A percentile compares a stretch with the other conserved stretches of the same genome.
These are phyloP conservation scores for Lagenorhynchus albirostris DNA, from an alignment of 2,113 vertebrate species.

Conservation along the genomic window DNA sequence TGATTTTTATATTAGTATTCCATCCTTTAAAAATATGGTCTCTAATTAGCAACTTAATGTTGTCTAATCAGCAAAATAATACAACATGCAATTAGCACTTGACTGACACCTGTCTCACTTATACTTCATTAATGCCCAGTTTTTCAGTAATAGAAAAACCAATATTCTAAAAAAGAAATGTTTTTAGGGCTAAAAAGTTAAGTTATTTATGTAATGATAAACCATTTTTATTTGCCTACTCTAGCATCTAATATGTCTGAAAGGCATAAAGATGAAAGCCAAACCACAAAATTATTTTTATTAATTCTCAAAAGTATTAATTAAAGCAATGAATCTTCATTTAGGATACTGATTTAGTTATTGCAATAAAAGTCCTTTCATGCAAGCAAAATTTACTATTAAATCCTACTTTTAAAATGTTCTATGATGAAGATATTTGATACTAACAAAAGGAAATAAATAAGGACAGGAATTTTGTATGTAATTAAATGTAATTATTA, in stretches of 20 bases:
- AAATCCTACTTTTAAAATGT: slow-evolving; percentile 34
- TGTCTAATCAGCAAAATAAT: slow-evolving; percentile 22
- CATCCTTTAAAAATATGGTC: not conserved
- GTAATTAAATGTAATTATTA: slow-evolving; percentile 42
- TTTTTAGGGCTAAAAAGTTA: slow-evolving; percentile 3
- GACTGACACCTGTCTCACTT: not conserved
- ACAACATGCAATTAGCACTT: not conserved
- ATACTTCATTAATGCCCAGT: not conserved
- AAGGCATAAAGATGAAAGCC: slow-evolving; percentile 40
- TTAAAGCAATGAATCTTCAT: slow-evolving; percentile 55
- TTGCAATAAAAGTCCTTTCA: not conserved
- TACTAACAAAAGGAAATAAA: slow-evolving; percentile 30
- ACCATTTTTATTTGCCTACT: slow-evolving; percentile 7
- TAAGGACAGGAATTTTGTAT: not conserved
- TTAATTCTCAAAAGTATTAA: slow-evolving; percentile 57
- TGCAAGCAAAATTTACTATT: not conserved
- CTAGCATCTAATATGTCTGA: not conserved
- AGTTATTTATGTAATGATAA: slow-evolving; percentile 38
- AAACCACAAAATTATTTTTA: slow-evolving; percentile 48
- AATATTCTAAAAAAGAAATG: not conserved
- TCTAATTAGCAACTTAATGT: not conserved
- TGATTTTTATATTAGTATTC: slow-evolving; percentile 15
- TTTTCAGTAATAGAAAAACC: not conserved
- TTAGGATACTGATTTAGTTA: slow-evolving; percentile 46
- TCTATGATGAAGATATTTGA: slow-evolving; percentile 2